Conservation (phyloP, 2,113 vertebrate genomes). For the Acanthisitta chloris region DNA sequence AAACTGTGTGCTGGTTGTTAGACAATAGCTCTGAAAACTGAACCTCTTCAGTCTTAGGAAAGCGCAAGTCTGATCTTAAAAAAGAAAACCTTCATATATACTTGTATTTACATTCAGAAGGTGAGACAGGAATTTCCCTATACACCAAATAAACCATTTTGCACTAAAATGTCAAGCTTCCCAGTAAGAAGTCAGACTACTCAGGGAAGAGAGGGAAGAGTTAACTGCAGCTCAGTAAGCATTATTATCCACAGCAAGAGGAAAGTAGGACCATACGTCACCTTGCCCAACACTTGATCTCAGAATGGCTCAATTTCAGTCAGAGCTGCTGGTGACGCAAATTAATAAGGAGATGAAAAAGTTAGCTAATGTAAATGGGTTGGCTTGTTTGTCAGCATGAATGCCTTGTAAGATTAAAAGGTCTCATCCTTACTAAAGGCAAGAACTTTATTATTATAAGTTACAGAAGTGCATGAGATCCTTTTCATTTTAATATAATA, state of each 20-base stretch:
- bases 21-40: not conserved
- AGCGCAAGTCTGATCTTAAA: not conserved
- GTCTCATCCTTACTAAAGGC: not conserved
- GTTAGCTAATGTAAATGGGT: not conserved
- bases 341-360: not conserved
- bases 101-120: not conserved
- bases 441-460: not conserved
- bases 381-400: slow-evolving; percentile 15
- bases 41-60: not conserved
- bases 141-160: not conserved
- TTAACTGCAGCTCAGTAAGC: not conserved
- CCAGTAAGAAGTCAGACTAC: not conserved
- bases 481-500: slow-evolving; percentile 25
- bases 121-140: not conserved
- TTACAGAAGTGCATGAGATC: not conserved
- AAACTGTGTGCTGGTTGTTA: not conserved
- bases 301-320: not conserved
- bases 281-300: not conserved
- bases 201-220: not conserved
- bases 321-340: not conserved
- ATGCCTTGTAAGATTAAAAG: not conserved
- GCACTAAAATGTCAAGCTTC: not conserved
- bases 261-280: not conserved
- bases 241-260: not conserved
- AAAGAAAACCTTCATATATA: not conserved